Percentiles rank a stretch among this genome's conserved stretches.
These are phyloP conservation scores for Cerastis rubricosa DNA, from an alignment of 2,888 invertebrate species.

Conservation along the genomic window DNA sequence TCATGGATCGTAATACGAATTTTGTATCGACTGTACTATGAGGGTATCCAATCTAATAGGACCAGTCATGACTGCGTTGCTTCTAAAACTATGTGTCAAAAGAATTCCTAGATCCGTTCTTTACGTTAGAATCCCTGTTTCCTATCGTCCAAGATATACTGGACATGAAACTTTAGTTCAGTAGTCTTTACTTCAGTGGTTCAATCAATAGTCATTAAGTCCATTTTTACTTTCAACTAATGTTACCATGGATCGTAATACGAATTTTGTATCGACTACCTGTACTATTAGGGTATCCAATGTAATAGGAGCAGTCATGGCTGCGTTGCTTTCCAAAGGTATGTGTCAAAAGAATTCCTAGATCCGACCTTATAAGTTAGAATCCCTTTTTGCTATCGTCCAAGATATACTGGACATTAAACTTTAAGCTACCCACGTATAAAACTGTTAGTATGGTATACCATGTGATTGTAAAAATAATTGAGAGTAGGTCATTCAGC, in stretches of 20 bases:
- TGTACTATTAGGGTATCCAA: not conserved
- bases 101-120: not conserved
- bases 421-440: slow-evolving; percentile 39
- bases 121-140: slow-evolving; percentile 6
- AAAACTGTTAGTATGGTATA: slow-evolving; percentile 49
- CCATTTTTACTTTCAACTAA: slow-evolving; percentile 24
- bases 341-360: not conserved
- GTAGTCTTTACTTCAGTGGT: too few relatives aligned
- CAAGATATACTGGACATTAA: not conserved
- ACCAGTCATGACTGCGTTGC: not conserved
- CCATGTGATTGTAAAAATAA: slow-evolving; percentile 67
- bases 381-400: slow-evolving; percentile 6
- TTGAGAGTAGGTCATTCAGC: slow-evolving; percentile 65
- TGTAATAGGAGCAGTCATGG: not conserved
- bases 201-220: slow-evolving; percentile 3
- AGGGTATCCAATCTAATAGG: not conserved
- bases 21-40: not conserved
- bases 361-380: not conserved
- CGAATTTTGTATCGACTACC: slow-evolving; percentile 8
- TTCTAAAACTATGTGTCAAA: not conserved
- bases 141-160: slow-evolving; percentile 1
- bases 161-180: not conserved
- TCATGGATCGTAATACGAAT: not conserved
- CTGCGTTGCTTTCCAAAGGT: not conserved
- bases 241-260: not conserved